phyloP scores from a whole-genome alignment of 2,888 invertebrate species.

The Amblyteles armatorius region DNA sequence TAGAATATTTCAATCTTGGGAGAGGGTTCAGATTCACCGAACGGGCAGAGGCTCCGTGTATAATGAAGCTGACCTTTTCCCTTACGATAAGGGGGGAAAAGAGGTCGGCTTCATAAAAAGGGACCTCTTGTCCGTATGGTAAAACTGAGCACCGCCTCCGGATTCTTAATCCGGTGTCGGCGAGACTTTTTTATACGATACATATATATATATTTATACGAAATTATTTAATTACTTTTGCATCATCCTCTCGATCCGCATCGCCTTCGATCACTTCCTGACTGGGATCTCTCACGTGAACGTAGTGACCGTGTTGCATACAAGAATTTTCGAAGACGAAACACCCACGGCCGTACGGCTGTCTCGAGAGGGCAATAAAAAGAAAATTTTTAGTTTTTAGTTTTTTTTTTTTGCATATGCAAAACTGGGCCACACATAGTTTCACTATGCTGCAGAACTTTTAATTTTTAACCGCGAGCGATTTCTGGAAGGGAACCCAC shows the following conservation, averaged over 20 bases:
- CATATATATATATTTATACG: background rate
- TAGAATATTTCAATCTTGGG: no score
- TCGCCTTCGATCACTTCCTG: conserved; percentile 83
- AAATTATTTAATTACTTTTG: conserved; percentile 42
- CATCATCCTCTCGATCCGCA: background rate
- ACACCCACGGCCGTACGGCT: conserved; percentile 90
- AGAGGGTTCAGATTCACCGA: no score
- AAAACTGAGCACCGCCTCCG: no score
- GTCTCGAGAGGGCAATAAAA: background rate
- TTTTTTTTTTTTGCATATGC: background rate
- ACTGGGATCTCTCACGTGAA: conserved; percentile 87
- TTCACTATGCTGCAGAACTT: background rate
- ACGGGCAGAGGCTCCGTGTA: no score
- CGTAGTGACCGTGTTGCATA: conserved; percentile 91
- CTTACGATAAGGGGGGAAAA: no score
- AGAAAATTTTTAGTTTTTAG: background rate
- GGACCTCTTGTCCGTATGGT: no score
- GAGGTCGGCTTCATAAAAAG: no score
- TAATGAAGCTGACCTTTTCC: no score
- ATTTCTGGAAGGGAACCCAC: conserved; percentile 13
- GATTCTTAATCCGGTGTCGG: no score
- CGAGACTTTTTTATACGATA: background rate
- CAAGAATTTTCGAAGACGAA: conserved; percentile 92
- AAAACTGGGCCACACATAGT: background rate
- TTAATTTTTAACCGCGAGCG: background rate